A percentile compares a stretch with the other conserved stretches of the same genome.
phyloP scores from a whole-genome alignment of 2,888 invertebrate genomes.

The Papilio elwesi region DNA sequence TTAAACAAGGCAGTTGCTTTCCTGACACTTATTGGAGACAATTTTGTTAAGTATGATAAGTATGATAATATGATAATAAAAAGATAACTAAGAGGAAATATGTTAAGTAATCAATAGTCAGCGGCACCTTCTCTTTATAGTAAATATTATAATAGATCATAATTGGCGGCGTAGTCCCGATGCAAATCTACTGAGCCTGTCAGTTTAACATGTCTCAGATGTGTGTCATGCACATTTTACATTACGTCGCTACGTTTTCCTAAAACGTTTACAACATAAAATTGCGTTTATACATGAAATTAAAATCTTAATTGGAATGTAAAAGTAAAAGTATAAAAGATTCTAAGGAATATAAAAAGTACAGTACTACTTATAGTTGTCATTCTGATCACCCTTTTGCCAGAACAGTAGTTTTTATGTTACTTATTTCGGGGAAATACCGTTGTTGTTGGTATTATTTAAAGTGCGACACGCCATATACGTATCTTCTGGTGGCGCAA shows the following conservation, averaged over 20 bases:
- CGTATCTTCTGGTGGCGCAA: conserved; percentile 51
- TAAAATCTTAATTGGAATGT: conserved; percentile 3
- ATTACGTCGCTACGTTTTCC: conserved; percentile 2
- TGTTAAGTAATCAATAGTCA: conserved; percentile 50
- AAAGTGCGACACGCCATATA: conserved; percentile 45
- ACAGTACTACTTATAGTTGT: no score
- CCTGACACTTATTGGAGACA: no score
- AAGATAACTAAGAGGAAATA: conserved; percentile 38
- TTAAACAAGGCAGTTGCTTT: background rate
- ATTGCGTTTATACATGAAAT: conserved; percentile 7
- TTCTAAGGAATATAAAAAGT: no score
- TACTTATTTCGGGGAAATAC: conserved; percentile 29
- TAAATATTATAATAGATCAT: conserved; percentile 22
- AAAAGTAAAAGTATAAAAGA: no score
- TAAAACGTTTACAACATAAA: conserved; percentile 13
- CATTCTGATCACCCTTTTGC: no score
- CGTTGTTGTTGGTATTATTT: conserved; percentile 19
- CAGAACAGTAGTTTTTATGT: background rate
- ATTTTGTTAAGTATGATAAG: no score
- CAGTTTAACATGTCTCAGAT: conserved; percentile 19
- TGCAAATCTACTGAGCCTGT: conserved; percentile 9
- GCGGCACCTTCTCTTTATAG: conserved; percentile 43
- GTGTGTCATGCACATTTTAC: conserved; percentile 18
- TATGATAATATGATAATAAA: no score
- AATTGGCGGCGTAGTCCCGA: conserved; percentile 30